phyloP scores from a whole-genome alignment of 1,140 invertebrate species.

The Musca vetustissima region DNA sequence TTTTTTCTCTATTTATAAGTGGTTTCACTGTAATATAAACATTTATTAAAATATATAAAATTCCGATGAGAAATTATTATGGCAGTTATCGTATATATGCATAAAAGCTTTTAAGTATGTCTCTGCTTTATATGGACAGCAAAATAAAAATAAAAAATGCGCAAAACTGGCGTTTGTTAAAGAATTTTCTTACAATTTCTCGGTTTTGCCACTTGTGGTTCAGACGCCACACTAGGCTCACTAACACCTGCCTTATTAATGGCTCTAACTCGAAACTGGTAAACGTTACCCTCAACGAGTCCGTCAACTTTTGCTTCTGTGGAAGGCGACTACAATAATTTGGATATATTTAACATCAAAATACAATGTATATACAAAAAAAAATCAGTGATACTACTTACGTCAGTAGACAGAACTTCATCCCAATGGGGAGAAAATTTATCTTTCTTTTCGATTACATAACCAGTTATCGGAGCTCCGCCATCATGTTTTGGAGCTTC shows the following conservation, averaged over 20 bases:
- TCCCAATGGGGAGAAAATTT: conserved; percentile 87
- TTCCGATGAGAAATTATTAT: neutral
- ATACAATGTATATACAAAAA: neutral
- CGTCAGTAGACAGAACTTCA: conserved; percentile 78
- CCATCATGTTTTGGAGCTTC: conserved; percentile 84
- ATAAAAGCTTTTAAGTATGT: neutral
- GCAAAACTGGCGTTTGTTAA: too few relatives aligned
- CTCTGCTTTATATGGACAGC: neutral
- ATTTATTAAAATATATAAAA: neutral
- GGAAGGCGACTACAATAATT: conserved; percentile 56
- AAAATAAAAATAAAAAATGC: neutral
- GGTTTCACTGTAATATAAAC: conserved; percentile 72
- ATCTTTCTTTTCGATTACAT: conserved; percentile 96
- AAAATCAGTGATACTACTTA: conserved; percentile 48
- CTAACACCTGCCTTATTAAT: conserved; percentile 93
- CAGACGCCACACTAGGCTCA: conserved; percentile 85
- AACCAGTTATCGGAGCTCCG: conserved; percentile 92
- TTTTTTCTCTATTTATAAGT: conserved; percentile 87
- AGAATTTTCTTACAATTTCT: conserved; percentile 71
- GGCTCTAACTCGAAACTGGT: conserved; percentile 90
- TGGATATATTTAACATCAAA: neutral
- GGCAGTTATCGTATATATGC: too few relatives aligned
- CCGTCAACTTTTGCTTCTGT: conserved; percentile 82
- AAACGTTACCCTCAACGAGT: conserved; percentile 87
- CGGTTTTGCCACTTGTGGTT: conserved; percentile 87